Conservation (phyloP, 2,888 invertebrate genomes). For the Electrophaes corylata region DNA sequence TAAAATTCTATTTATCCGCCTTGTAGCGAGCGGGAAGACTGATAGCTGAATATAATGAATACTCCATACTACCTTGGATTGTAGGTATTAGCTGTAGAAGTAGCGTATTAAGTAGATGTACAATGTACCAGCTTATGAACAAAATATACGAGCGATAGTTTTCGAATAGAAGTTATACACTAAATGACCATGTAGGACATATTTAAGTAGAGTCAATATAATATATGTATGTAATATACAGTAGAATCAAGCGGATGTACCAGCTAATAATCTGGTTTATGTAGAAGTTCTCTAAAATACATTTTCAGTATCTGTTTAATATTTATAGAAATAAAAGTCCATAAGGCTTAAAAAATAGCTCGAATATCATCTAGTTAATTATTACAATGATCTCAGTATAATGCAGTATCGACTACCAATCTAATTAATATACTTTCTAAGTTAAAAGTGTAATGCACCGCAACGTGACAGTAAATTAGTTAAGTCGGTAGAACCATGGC, state of each 20-base stretch:
- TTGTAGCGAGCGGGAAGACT: slow-evolving; percentile 77
- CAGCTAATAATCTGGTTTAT: slow-evolving; percentile 49
- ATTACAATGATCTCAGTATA: not conserved
- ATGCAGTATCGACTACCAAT: not conserved
- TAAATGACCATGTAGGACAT: slow-evolving; percentile 48
- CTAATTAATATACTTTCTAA: not conserved
- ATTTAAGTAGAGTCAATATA: slow-evolving; percentile 50
- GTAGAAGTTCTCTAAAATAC: slow-evolving; percentile 36
- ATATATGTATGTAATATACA: slow-evolving; percentile 40
- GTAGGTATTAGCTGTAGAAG: slow-evolving; percentile 66
- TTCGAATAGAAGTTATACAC: slow-evolving; percentile 74
- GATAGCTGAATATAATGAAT: slow-evolving; percentile 76
- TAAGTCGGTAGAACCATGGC: not conserved
- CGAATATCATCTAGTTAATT: not conserved
- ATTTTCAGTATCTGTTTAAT: slow-evolving; percentile 1
- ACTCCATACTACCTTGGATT: slow-evolving; percentile 68
- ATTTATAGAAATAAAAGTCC: not conserved
- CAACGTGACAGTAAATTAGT: not conserved
- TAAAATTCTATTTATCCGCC: slow-evolving; percentile 82
- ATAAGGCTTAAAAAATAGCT: not conserved
- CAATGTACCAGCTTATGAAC: slow-evolving; percentile 71
- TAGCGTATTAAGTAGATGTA: slow-evolving; percentile 54
- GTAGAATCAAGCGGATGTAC: slow-evolving; percentile 49
- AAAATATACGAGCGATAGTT: slow-evolving; percentile 72
- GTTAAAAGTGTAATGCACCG: not conserved